These are phyloP conservation scores for Stictonetta naevosa DNA, from an alignment of 2,113 vertebrate genomes.

Conservation along the genomic window DNA sequence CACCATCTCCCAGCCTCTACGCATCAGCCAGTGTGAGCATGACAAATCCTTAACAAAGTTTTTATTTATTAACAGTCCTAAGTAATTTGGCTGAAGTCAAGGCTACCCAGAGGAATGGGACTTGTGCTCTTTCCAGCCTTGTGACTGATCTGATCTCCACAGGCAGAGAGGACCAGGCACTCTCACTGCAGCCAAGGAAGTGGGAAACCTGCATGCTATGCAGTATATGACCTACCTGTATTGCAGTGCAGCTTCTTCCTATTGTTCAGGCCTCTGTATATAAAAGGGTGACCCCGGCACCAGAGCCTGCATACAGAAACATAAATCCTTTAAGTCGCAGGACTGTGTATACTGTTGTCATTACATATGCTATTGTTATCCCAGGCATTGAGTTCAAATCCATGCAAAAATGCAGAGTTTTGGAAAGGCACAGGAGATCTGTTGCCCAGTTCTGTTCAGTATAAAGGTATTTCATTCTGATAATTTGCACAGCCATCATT, in stretches of 20 bases:
- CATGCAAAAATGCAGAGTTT: not conserved
- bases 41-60: not conserved
- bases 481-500: not conserved
- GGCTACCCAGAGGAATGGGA: not conserved
- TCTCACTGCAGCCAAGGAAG: not conserved
- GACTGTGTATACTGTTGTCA: not conserved
- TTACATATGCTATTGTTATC: not conserved
- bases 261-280: not conserved
- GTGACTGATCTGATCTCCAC: rapidly evolving
- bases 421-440: not conserved
- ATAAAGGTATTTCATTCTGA: not conserved
- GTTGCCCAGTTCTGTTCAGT: not conserved
- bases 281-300: not conserved
- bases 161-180: not conserved
- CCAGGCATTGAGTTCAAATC: not conserved
- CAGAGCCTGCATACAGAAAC: not conserved
- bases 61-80: not conserved
- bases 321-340: not conserved
- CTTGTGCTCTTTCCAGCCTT: not conserved
- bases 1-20: not conserved
- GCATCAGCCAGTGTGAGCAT: not conserved
- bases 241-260: not conserved
- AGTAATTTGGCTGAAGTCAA: not conserved
- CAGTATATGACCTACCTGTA: not conserved
- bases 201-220: not conserved